These are phyloP conservation scores for Leiothrix lutea DNA, from an alignment of 2,113 vertebrate species.

Conservation along the genomic window DNA sequence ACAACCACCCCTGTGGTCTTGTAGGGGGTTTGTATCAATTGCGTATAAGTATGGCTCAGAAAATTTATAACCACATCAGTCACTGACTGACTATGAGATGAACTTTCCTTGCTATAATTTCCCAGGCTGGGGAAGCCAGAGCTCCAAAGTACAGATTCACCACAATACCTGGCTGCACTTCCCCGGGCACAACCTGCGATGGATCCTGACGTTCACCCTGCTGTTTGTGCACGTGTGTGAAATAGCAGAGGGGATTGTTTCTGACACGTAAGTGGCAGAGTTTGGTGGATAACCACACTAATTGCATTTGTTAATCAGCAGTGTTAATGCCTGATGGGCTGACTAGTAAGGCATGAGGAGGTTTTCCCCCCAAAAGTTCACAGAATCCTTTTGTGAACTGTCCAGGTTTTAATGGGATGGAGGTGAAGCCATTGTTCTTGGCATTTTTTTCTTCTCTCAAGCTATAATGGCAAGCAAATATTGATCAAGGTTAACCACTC, in stretches of 20 bases:
- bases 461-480: neutral
- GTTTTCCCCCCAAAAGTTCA: accelerated
- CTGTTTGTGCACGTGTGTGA: slow-evolving; percentile 96
- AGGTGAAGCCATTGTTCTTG: neutral
- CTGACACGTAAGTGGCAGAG: slow-evolving; percentile 81
- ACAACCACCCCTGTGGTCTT: neutral
- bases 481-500: neutral
- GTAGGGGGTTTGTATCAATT: neutral
- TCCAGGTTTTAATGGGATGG: neutral
- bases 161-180: slow-evolving; percentile 99
- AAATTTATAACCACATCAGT: neutral
- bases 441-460: neutral
- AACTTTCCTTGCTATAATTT: neutral
- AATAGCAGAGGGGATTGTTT: slow-evolving; percentile 95
- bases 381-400: neutral
- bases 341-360: neutral
- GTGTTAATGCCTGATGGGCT: neutral
- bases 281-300: neutral
- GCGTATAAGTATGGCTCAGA: neutral
- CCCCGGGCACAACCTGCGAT: slow-evolving; percentile 93
- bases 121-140: slow-evolving; percentile 96
- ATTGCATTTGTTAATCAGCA: neutral
- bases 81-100: neutral
- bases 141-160: slow-evolving; percentile 98
- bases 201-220: slow-evolving; percentile 95